Base-by-base conservation (phyloP, 2,797 vertebrate genomes). In the Echeneis naucrates region DNA sequence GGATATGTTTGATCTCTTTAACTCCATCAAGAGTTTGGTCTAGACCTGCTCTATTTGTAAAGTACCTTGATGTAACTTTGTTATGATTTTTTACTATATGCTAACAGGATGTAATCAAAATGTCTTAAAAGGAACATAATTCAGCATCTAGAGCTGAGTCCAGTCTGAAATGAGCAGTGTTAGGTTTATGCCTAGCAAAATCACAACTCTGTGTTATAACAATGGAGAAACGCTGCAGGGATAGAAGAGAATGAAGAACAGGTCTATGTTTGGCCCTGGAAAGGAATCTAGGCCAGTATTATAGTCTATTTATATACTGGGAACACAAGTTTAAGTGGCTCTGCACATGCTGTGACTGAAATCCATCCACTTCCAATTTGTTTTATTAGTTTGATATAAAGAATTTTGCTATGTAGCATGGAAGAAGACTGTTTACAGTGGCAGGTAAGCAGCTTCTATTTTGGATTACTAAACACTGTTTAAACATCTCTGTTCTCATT, bases 221-320 rank as follows among this genome's bases (percentile, higher is more conserved):
- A 51, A 3, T n/a, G 10, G 47, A 56, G 50, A 60, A 53, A 68
- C 16, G 24, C n/a, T 42, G 30, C 30, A 48, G 62, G 24, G 27
- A 42, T 14, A n/a, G 17, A 21, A 8, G n/a, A 32, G 13, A 27
- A 27, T 27, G 72, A 14, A 27, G 21, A 66, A 2, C 53, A 37
- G 23, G 2, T 7, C 17, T 6, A 2, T 47, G 48, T 37, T 40
- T 60, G 60, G 53, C 62, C 54, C 51, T 61, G 56, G 60, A 80
- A 70, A 32, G 54, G 23, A 76, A 87, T 88, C 76, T 83, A 75
- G 80, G 78, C 59, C 71, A 88, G 67, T 57, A 42, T 75, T 19
- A 65, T 65, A 57, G 11, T 50, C 55, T 72, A 59, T 83, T 67
- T 57, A 75, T 72, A 80, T n/a, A n/a, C 65, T 21, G 59, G 24